Base-by-base conservation (phyloP, 2,888 invertebrate species). In the Pollenia labialis region DNA sequence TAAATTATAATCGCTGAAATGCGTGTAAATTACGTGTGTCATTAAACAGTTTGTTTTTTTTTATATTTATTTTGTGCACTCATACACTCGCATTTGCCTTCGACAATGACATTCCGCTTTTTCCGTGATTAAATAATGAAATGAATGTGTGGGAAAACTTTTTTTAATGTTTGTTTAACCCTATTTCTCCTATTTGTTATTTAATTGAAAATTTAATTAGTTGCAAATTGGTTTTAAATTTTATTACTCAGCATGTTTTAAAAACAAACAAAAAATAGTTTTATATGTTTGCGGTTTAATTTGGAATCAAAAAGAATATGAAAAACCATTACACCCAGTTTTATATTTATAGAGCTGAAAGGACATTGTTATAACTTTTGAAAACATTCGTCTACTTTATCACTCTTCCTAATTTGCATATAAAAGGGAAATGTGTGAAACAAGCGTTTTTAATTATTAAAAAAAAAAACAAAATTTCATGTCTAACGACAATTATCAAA, bases 121-220 rank as follows among this genome's bases (percentile, higher is more conserved):
- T 4, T n/a, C 68, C 32, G 16, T n/a, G 9, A 14, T 50, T 50
- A 9, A 68, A n/a, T n/a, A n/a, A 14, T 1, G 4, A 2, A 18
- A 18, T 14, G 1, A 18, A 2, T 58, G 42, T 46, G 2, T 46
- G 7, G 12, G 2, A 14, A 23, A 3, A 23, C 23, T 23, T 4
- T 12, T 54, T 66, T 16, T 56, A 40, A 40, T 68, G 40, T 50
- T 50, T 32, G 14, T 42, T 14, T 2, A 62, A 62, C 9, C 8
- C 54, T 14, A 16, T 42, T 40, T 32, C 23, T 56, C 62, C 40
- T 58, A 52, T 83, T 64, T 64, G 64, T 64, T 71, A 56, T 62
- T 42, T 71, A 71, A 76, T 77, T 76, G 64, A 71, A 83, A 83
- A 77, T 72, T 79, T 81, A 85, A 81, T 85, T 74, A 85, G 81